A percentile compares a stretch with the other conserved stretches of the same genome.
These are phyloP conservation scores for Lycia hirtaria DNA, from an alignment of 2,888 invertebrate species.

Conservation along the genomic window DNA sequence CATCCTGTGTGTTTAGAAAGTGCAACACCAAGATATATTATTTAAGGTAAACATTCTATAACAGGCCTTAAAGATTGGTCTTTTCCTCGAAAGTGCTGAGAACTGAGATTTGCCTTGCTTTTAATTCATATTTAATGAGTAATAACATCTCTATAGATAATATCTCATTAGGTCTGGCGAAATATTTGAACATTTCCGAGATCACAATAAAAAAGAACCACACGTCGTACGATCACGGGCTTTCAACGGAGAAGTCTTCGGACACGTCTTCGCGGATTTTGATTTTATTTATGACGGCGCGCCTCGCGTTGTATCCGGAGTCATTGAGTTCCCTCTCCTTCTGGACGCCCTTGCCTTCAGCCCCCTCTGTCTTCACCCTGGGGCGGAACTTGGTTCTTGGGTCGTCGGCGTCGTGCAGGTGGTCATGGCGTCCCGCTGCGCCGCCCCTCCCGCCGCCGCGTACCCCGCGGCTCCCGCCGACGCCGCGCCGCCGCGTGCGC, in stretches of 20 bases:
- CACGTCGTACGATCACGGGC: too few relatives aligned
- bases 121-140: too few relatives aligned
- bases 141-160: too few relatives aligned
- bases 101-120: too few relatives aligned
- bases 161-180: too few relatives aligned
- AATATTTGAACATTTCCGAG: background rate
- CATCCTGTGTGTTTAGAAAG: too few relatives aligned
- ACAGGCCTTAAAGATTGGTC: too few relatives aligned
- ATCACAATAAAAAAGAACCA: too few relatives aligned
- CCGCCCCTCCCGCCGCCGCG: background rate
- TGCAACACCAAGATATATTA: too few relatives aligned
- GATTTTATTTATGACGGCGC: constrained; percentile 65
- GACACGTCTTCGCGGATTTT: constrained; percentile 73
- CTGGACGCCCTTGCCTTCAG: constrained; percentile 65
- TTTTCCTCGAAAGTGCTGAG: too few relatives aligned
- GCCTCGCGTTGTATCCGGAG: constrained; percentile 56
- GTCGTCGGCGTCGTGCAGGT: background rate
- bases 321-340: constrained; percentile 75
- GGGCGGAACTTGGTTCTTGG: constrained; percentile 50
- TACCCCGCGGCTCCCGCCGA: constrained; percentile 44
- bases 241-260: constrained; percentile 61
- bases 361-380: constrained; percentile 52
- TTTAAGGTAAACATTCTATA: too few relatives aligned
- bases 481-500: constrained; percentile 22
- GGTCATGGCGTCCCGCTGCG: background rate